Percentiles rank a stretch among this genome's conserved stretches.
Evolutionary conservation across 1,140 invertebrate species (phyloP).

Genomic region (Helicorthomorpha holstii): DNA sequence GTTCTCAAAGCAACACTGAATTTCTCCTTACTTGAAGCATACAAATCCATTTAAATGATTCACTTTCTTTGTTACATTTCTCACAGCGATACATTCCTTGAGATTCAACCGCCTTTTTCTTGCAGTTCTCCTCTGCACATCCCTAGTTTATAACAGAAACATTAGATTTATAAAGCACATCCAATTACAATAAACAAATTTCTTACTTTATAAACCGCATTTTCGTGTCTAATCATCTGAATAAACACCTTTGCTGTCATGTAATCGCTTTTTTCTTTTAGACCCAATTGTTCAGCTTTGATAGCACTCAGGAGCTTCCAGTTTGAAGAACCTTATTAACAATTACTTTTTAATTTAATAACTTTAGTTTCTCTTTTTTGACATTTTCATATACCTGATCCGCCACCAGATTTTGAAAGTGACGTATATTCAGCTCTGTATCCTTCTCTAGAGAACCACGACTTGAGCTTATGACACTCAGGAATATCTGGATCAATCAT

Average conservation of each 20-base stretch:
- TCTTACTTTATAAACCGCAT: conserved; percentile 52
- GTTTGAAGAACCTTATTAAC: conserved; percentile 15
- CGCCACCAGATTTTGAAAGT: conserved; percentile 5
- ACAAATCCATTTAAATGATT: conserved; percentile 71
- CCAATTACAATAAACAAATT: conserved; percentile 2
- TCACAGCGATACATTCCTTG: conserved; percentile 84
- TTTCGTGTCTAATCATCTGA: conserved; percentile 51
- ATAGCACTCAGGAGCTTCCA: conserved; percentile 55
- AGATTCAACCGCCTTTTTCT: conserved; percentile 73
- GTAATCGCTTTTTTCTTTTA: conserved; percentile 55
- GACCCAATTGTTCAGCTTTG: conserved; percentile 41
- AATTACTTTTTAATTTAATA: not conserved
- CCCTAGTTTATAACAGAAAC: conserved; percentile 32
- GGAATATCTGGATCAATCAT: conserved; percentile 74
- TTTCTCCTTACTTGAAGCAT: conserved; percentile 47
- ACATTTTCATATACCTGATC: not conserved
- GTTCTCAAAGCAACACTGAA: conserved; percentile 1
- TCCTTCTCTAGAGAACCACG: conserved; percentile 65
- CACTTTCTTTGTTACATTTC: conserved; percentile 71
- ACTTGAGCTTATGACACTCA: conserved; percentile 65
- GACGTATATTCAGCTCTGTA: conserved; percentile 16
- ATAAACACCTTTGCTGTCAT: conserved; percentile 52
- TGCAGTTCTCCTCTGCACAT: conserved; percentile 78
- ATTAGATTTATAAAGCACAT: conserved; percentile 1
- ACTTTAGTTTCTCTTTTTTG: not conserved